A percentile compares a stretch with the other conserved stretches of the same genome.
phyloP scores from a whole-genome alignment of 2,797 vertebrate genomes.

The Lepidocolaptes lacrymiger region DNA sequence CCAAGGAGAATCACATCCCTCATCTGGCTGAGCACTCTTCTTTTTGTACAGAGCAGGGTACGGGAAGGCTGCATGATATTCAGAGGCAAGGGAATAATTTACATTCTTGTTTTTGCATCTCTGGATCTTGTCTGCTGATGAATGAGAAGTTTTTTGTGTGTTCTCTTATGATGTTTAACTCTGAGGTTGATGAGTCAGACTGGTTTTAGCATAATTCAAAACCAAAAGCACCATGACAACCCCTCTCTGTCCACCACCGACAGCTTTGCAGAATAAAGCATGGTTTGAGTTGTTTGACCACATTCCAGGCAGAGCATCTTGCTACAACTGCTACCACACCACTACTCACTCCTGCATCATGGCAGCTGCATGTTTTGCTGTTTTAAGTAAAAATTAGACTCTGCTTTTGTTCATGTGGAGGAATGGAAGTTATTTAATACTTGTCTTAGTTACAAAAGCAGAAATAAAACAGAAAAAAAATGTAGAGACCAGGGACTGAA shows the following conservation, averaged over 20 bases:
- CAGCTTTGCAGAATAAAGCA: background rate
- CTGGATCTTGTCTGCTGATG: background rate
- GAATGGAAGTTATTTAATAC: background rate
- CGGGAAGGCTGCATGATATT: background rate
- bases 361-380: background rate
- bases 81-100: background rate
- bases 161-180: background rate
- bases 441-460: background rate
- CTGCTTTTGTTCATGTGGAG: background rate
- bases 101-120: background rate
- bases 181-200: background rate
- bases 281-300: background rate
- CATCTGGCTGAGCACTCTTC: background rate
- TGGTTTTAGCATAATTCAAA: background rate
- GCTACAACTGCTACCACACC: background rate
- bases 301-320: background rate
- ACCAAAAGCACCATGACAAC: background rate
- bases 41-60: background rate
- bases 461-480: background rate
- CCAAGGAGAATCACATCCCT: background rate
- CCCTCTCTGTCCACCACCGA: background rate
- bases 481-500: background rate
- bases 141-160: background rate
- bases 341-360: background rate
- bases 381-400: background rate